Base-by-base conservation (phyloP, 1,140 invertebrate species). In the Hypothenemus hampei region DNA sequence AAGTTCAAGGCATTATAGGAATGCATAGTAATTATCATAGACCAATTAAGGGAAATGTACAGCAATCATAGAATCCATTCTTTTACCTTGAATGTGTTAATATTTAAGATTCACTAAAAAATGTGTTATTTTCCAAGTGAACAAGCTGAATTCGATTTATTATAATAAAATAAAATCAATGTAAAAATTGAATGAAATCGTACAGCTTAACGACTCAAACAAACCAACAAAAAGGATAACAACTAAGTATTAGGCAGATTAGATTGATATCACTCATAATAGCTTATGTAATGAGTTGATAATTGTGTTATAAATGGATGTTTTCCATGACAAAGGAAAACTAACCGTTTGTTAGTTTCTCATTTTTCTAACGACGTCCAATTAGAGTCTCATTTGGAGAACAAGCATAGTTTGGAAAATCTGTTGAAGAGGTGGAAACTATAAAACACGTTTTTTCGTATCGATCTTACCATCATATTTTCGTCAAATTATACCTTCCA, bases 281-380 rank as follows among this genome's bases (percentile, higher is more conserved):
- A 57, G 45, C 21, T 46, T 26, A 15, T 18, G 26, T 58, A 61
- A 61, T 58, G 59, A 61, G 43, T 56, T 58, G 59, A 50, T 61
- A 61, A 61, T 61, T 61, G 48, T 54, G 39, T 61, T 61, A 61
- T 61, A 61, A 61, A 61, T 61, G 59, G 41, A 50, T 24, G 56
- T 54, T 61, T 61, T 58, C 47, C 59, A 61, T 61, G 59, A 55
- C 59, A 48, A 58, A 53, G 50, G 52, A 61, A 58, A 58, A 51
- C 43, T 57, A 46, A 39, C 20, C 10, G 56, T 41, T 52, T 58
- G 57, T 58, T 61, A 58, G 47, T 58, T 58, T 61, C 56, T 41
- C 59, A 55, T 61, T 61, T 58, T 50, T 61, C 56, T 58, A 58
- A 58, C 41, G 49, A 47, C 45, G 18, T 19, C 20, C 56, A 45